These are phyloP conservation scores for Mico argentatus DNA, from an alignment of 2,797 vertebrate genomes.

Conservation along the genomic window DNA sequence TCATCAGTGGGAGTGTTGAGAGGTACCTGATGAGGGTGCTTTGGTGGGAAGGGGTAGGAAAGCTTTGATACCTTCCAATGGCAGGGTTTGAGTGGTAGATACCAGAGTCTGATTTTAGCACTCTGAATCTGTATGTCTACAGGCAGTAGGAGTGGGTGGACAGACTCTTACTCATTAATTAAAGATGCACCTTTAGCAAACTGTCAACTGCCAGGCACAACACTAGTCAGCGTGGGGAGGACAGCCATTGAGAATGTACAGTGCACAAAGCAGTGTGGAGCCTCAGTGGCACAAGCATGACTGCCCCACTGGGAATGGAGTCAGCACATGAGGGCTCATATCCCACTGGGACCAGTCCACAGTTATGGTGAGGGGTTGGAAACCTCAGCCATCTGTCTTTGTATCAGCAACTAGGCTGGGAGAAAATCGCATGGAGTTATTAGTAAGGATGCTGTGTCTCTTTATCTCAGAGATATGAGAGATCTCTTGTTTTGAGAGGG, in stretches of 20 bases:
- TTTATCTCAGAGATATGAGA: neutral
- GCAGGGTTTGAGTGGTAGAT: neutral
- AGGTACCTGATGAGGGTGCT: neutral
- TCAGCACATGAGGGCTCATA: accelerated
- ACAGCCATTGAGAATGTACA: neutral
- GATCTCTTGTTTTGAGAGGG: neutral
- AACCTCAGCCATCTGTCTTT: neutral
- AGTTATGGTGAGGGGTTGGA: neutral
- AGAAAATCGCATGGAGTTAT: neutral
- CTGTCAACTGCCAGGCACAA: neutral
- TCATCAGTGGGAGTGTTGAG: neutral
- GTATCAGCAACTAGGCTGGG: neutral
- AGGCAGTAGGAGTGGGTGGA: neutral
- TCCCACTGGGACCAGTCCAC: neutral
- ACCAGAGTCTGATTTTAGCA: neutral
- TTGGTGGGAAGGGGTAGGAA: neutral
- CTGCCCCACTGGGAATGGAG: neutral
- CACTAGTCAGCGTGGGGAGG: neutral
- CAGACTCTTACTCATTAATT: neutral
- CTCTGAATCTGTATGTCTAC: neutral
- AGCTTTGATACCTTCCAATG: neutral
- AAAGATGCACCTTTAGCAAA: neutral
- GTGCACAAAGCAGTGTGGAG: neutral
- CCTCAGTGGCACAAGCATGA: neutral
- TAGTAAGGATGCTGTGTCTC: neutral